phyloP scores from a whole-genome alignment of 2,113 vertebrate genomes.

The human (Homo sapiens) region GRCh38 chr7:13791501-13792000 shows the following conservation, averaged over 20 bases:
- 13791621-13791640: not conserved
- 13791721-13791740: not conserved
- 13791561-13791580: not conserved
- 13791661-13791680: slow-evolving; percentile 12
- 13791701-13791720: not conserved
- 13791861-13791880: not conserved
- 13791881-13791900: not conserved
- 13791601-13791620: not conserved
- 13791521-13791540: not conserved
- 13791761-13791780: not conserved
- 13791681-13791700: not conserved
- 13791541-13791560: not conserved
- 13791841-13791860: too few species aligned
- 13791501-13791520: not conserved
- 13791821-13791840: not conserved
- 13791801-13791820: not conserved
- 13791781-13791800: not conserved
- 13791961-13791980: not conserved
- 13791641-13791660: not conserved
- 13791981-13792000: not conserved
- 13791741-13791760: not conserved
- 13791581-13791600: not conserved
- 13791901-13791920: not conserved
- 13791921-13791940: not conserved
- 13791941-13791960: not conserved